Evolutionary conservation across 1,140 invertebrate species (phyloP), one percentile per base, ranked within the genome.

Genomic region (Zaprionus taronus): DNA sequence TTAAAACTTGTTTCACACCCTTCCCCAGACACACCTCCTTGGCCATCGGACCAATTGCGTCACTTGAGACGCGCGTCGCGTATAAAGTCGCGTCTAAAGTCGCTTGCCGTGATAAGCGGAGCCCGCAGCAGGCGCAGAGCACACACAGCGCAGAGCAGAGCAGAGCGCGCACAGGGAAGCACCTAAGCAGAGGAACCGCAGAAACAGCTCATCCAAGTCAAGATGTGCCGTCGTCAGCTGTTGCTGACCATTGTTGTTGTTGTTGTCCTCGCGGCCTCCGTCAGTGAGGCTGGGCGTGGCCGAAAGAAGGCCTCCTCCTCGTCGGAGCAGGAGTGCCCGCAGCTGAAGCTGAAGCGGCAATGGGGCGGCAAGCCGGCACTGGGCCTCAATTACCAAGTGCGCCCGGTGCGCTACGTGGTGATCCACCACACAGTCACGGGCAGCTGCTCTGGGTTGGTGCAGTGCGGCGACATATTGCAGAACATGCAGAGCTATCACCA

Each of bases 401-500:
- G 94, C 11, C 95, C 95, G 20, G 92, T 93, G 1, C 81, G 93
- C 78, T 94, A 95, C 66, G 96, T 96, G 2, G 94, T 97, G 22
- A 94, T 97, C 49, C 95, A 96, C 85, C 96, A 97, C 78, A 95
- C 96, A 2, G 95, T 94, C 0, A 95, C 95, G 1, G 67, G 81
- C 5, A 92, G 93, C 58, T 97, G 96, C 80, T 67, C 66, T 2
- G 93, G 93, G 1, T 92, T 94, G 51, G 66, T 81, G 9, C 77
- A 93, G 28, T 97, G 92, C 65, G 80, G 91, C 9, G 76, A 86
- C 7, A 80, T 82, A 5, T 58, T 93, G 0, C 83, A 90, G 41
- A 80, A 77, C 41, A 92, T 92, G 62, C 92, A 93, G 81, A 58
- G 7, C 31, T 92, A 81, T 56, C 92, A 93, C 34, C 89, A 92